Percentiles rank a stretch among this genome's conserved stretches.
These are phyloP conservation scores for Jaculus jaculus DNA, from an alignment of 2,113 vertebrate genomes.

Conservation along the genomic window DNA sequence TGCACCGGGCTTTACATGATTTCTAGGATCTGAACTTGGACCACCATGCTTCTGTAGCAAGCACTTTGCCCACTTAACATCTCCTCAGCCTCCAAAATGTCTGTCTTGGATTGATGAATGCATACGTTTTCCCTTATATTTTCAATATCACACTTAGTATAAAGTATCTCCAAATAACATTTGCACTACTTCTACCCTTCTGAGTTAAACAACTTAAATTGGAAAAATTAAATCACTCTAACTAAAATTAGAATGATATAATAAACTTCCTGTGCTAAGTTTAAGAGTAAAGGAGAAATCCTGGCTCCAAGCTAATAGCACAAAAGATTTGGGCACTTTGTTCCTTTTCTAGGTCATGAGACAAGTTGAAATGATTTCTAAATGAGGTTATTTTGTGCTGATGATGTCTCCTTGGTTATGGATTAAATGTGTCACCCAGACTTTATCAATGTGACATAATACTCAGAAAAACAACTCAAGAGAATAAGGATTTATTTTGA, in stretches of 20 bases:
- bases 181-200: neutral
- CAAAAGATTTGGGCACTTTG: neutral
- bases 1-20: too few species aligned
- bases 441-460: neutral
- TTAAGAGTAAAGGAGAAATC: neutral
- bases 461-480: neutral
- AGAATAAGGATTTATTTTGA: neutral
- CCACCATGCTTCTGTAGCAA: too few species aligned
- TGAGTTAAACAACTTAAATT: neutral
- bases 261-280: neutral
- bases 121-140: neutral
- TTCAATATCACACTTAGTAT: neutral
- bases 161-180: neutral
- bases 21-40: too few species aligned
- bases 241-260: constrained; percentile 33
- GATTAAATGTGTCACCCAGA: neutral
- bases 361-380: neutral
- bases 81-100: too few species aligned
- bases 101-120: neutral
- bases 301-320: neutral
- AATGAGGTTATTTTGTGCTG: constrained; percentile 32
- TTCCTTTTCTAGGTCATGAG: constrained; percentile 60
- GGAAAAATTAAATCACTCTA: neutral
- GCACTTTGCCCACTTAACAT: too few species aligned
- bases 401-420: neutral